Evolutionary conservation across 2,888 invertebrate genomes (phyloP), one percentile per base, ranked within the genome.

Genomic region (Molorchus minor): DNA sequence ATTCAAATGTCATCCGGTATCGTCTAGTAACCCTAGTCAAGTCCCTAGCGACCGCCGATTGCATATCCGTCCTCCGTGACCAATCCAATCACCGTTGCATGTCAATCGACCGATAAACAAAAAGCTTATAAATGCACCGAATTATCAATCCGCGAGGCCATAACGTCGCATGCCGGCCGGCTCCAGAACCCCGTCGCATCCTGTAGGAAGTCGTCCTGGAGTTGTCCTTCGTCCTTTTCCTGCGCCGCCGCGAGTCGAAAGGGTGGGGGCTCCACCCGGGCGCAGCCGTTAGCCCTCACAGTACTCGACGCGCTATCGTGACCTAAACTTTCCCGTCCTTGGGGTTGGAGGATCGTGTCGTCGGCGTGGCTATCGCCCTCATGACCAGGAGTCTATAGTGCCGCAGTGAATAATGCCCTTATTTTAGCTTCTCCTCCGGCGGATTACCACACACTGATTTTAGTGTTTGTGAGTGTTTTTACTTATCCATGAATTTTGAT

Each of bases 251-350:
- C 67, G 68, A 64, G 71, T 71, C 71, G n/a, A 72, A 71, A 73
- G 74, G 75, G 78, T 77, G 79, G 78, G 79, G 79, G 79, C 79
- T 78, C 69, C 72, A 75, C 78, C 80, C 79, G 79, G 80, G 80
- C 77, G 79, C 77, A 75, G 77, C 76, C 79, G 80, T 77, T 74
- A 72, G 76, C 74, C 71, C 68, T 76, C 71, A 77, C 77, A 78
- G 78, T 78, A 69, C 69, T 65, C 66, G 71, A 68, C 75, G 75
- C 74, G 75, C 72, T 71, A 64, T 68, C 71, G 73, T 65, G 71
- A 67, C 63, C 61, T 59, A 29, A 59, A 63, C 68, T 68, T 63
- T 66, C 62, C 58, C 46, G 40, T 44, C 35, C 15, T 12, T 44
- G 49, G 47, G 49, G 44, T 40, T 45, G 16, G 43, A 25, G 52